Conservation (phyloP, 2,113 vertebrate species). For the Loxodonta africana region DNA sequence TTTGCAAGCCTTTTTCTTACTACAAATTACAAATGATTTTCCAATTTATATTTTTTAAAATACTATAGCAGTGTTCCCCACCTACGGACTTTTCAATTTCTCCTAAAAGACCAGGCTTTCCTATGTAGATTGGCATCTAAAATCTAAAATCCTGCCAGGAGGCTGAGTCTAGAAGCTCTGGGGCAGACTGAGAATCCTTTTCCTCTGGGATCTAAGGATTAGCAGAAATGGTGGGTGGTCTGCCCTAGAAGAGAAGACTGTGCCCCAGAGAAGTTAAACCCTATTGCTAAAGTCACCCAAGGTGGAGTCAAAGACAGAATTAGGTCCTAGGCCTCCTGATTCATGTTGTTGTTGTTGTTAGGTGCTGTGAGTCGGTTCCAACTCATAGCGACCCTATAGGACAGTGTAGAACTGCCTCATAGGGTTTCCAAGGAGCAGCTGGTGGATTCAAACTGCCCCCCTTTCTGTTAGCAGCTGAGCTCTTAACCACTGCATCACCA, state of each 20-base stretch:
- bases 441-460: too few relatives aligned
- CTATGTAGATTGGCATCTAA: neutral
- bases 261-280: neutral
- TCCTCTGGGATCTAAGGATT: neutral
- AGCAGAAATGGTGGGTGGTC: neutral
- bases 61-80: neutral
- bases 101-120: conserved; percentile 18
- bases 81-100: neutral
- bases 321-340: neutral
- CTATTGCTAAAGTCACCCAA: neutral
- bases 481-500: too few relatives aligned
- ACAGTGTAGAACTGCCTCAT: too few relatives aligned
- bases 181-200: neutral
- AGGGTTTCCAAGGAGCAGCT: too few relatives aligned
- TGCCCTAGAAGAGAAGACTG: neutral
- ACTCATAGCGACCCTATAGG: too few relatives aligned
- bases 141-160: neutral
- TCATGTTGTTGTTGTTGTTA: neutral
- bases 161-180: neutral
- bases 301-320: neutral
- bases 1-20: conserved; percentile 21
- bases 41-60: neutral
- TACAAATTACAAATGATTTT: conserved; percentile 47
- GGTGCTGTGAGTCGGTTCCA: too few relatives aligned
- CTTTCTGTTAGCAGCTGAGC: too few relatives aligned